Base-by-base conservation (phyloP, 2,113 vertebrate species). In the Lampris incognitus region DNA sequence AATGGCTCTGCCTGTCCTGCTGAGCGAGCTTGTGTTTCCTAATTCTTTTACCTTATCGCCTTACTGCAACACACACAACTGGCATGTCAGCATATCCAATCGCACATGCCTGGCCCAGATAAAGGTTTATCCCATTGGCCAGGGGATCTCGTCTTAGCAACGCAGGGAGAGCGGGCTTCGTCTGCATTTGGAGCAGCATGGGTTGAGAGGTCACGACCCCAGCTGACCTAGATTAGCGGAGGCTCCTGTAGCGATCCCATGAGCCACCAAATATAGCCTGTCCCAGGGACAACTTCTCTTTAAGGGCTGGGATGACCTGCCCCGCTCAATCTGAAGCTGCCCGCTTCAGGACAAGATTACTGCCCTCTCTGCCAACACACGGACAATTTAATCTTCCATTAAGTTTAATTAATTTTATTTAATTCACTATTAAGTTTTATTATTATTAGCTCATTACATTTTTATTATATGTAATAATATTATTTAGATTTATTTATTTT, bases 211-310 rank as follows among this genome's bases (percentile, higher is more conserved):
- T 89, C 60, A 0, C 11, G 66, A 82, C 88, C 81, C 65, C 1
- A 13, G 72, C 57, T 84, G 85, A 84, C 88, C 85, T 76, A 78
- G 88, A 90, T 91, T 91, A 88, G 40, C 66, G 67, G 56, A 60
- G 50, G 72, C 76, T 86, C 78, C 82, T 50, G 65, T 36, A 78
- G 58, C 70, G 72, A 85, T 85, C 89, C 82, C 79, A 82, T 79
- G 85, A 91, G 85, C 71, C 54, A 51, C 85, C 85, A 90, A 90
- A 90, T 85, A 86, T 91, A 91, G 83, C 44, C 49, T 50, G 59
- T 51, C 56, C 72, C 72, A 57, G 51, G 72, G 66, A 86, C 72
- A 72, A 78, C 76, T 87, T 75, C 81, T 76, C 62, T 56, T 60
- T 13, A 66, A 82, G 71, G 57, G 56, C 49, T 70, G 37, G 76